phyloP scores from a whole-genome alignment of 2,888 invertebrate genomes.

The Papilio gigon region DNA sequence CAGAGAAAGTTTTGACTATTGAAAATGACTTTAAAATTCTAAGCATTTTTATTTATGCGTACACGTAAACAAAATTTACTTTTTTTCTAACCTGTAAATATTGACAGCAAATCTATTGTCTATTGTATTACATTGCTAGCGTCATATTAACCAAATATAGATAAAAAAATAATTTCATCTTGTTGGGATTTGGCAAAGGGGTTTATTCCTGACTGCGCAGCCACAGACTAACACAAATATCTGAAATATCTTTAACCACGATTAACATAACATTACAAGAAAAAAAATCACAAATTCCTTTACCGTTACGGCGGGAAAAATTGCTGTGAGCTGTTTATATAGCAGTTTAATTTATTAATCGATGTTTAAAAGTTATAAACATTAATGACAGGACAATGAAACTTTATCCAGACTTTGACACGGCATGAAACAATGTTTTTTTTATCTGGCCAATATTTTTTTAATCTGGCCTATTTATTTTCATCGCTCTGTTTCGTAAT shows the following conservation, averaged over 20 bases:
- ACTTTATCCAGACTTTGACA: slow-evolving; percentile 12
- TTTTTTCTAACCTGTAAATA: neutral
- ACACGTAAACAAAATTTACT: neutral
- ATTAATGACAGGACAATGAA: slow-evolving; percentile 16
- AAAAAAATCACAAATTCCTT: slow-evolving; percentile 16
- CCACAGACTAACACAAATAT: slow-evolving; percentile 13
- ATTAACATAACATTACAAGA: slow-evolving; percentile 29
- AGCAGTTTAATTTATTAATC: slow-evolving; percentile 24
- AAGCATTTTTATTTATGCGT: neutral
- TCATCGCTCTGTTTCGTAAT: too few species aligned
- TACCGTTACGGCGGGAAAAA: slow-evolving; percentile 39
- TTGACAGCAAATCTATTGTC: neutral
- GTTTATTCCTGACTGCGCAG: neutral
- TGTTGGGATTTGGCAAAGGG: neutral
- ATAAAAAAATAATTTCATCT: neutral
- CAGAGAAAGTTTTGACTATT: slow-evolving; percentile 3
- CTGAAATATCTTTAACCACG: slow-evolving; percentile 37
- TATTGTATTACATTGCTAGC: neutral
- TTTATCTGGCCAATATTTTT: neutral
- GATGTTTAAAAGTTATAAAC: slow-evolving; percentile 23
- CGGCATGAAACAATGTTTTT: slow-evolving; percentile 10
- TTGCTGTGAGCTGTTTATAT: slow-evolving; percentile 22
- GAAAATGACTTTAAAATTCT: neutral
- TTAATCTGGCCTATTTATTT: neutral
- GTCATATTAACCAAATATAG: too few species aligned